Percentiles rank a stretch among this genome's conserved stretches.
phyloP scores from a whole-genome alignment of 2,888 invertebrate species.

The Acronicta psi region DNA sequence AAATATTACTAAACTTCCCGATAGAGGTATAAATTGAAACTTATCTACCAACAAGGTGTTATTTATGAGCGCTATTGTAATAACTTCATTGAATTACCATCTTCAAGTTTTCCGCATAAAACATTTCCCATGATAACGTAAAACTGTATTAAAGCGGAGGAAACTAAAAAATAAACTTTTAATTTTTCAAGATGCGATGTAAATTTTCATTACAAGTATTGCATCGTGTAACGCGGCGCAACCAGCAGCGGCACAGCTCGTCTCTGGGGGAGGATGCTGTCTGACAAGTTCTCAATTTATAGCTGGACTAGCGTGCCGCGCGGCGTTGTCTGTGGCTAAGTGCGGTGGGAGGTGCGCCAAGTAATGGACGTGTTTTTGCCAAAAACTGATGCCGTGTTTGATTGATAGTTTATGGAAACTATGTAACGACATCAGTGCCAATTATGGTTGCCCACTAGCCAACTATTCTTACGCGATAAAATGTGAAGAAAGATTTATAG shows the following conservation, averaged over 20 bases:
- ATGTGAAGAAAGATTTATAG: not conserved
- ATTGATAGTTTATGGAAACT: slow-evolving; percentile 2
- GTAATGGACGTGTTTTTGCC: slow-evolving; percentile 37
- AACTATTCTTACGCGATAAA: not conserved
- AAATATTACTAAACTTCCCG: slow-evolving; percentile 29
- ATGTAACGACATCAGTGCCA: not conserved
- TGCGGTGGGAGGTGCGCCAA: slow-evolving; percentile 4
- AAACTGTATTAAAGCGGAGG: slow-evolving; percentile 7
- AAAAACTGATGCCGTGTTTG: slow-evolving; percentile 9
- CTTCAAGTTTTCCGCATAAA: slow-evolving; percentile 4
- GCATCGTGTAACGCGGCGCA: slow-evolving; percentile 2
- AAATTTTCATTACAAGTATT: slow-evolving; percentile 13
- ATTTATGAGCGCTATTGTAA: slow-evolving; percentile 32
- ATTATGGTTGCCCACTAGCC: not conserved
- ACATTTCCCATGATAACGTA: slow-evolving; percentile 9
- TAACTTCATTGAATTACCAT: slow-evolving; percentile 26
- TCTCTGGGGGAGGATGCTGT: slow-evolving; percentile 11
- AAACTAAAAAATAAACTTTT: not conserved
- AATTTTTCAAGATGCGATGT: slow-evolving; percentile 16
- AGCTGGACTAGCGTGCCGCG: slow-evolving; percentile 2
- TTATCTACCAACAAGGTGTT: slow-evolving; percentile 21
- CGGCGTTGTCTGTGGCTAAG: slow-evolving; percentile 20
- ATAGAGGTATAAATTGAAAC: slow-evolving; percentile 30
- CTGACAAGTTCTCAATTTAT: slow-evolving; percentile 39
- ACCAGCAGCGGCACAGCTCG: slow-evolving; percentile 2